Evolutionary conservation across 2,797 vertebrate genomes (phyloP), one percentile per base, ranked within the genome.

Genomic region (Eulemur mongoz): DNA sequence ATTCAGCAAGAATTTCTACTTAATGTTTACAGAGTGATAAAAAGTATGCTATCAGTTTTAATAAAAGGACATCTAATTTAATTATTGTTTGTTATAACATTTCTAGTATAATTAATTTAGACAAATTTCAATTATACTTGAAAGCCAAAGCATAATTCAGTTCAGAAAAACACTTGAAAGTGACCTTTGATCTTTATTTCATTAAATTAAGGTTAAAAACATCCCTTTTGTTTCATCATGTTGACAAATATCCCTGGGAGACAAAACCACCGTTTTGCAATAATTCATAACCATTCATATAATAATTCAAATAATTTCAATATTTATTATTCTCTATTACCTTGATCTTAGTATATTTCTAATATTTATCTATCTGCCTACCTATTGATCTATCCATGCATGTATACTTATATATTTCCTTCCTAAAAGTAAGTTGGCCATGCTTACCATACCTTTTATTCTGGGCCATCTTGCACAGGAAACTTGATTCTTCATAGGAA

Each of bases 111-210:
- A 95, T 59, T 72, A 97, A 96, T 17, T 81, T 92, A 97, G 35
- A 59, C 88, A 98, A 94, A 97, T 93, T 94, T 96, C 72, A 96
- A 57, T 54, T 65, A 54, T 32, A 82, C 54, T 97, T 89, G 93
- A 97, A 98, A 96, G 76, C 12, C 35, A 97, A 94, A 96, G 30
- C 76, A 94, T 81, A 97, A 88, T 96, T 91, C 87, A 94, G 27
- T 94, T 97, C 93, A 97, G 92, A 96, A 97, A 97, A 84, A 97
- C 69, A 97, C 81, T 91, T 93, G 72, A 84, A 90, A 91, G 80
- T 91, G 97, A 97, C 89, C 85, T 97, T 98, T 98, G 97, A 97
- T 98, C 92, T 97, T 98, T 96, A 95, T 98, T 98, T 98, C 93
- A 89, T 97, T 97, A 86, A 96, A 94, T 97, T 98, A 98, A 94